Evolutionary conservation across 2,113 vertebrate genomes (phyloP), one percentile per base, ranked within the genome.

Genomic region (Oncorhynchus clarkii): DNA sequence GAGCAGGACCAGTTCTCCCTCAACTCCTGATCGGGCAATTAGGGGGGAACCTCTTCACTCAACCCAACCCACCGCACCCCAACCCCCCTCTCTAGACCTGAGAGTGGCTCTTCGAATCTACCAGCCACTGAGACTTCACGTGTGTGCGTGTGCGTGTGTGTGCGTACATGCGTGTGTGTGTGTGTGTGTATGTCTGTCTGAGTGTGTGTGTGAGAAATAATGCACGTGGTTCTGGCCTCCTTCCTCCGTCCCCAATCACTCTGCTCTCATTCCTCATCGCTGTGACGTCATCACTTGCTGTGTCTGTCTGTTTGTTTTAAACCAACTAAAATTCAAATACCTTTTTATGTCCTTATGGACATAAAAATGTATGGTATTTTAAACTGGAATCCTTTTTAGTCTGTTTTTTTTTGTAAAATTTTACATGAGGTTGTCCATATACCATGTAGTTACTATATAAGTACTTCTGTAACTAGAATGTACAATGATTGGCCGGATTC

Each of bases 1-100:
- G 98, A 99, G 86, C 98, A 99, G 92, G 98, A 99, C 94, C 98
- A 98, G 90, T 99, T 99, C 92, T 94, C 95, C 7, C 95, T 98
- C 70, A 90, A 89, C 3, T 93, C 92, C 88, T 97, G 91, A 94
- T 88, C 67, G 29, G 14, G 51, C 34, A n/a, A 24, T n/a, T 22
- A 8, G 27, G 70, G 70, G 20, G 72, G 62, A 20, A 49, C 60
- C 14, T 27, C 49, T 8, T 39, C 57, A 14, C 24, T 39, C 26
- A 54, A 72, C 26, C 66, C 26, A 54, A 72, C 26, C 66, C 71
- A 27, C 39, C 20, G 8, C 31, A 60, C 54, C 54, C 59, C 59
- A 16, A 34, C 60, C 75, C 67, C 29, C 60, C 45, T n/a, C 26
- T 82, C 82, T 87, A 86, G 84, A 84, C 84, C 78, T 67, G 79